Percentiles rank a stretch among this genome's conserved stretches.
These are phyloP conservation scores for Amazona guildingii DNA, from an alignment of 2,113 vertebrate genomes.

Conservation along the genomic window DNA sequence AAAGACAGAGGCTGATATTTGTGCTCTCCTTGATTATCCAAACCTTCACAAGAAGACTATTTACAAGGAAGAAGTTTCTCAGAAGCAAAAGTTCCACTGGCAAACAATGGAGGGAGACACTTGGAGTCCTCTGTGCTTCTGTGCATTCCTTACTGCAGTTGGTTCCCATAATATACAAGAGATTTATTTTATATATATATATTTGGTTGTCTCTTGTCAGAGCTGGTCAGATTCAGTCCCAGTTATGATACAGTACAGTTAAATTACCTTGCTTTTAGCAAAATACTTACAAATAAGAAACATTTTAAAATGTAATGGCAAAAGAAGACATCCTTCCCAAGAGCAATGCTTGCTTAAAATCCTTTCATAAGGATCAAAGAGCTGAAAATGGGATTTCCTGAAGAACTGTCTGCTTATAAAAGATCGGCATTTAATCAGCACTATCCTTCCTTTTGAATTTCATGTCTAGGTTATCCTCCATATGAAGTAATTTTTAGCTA, in stretches of 20 bases:
- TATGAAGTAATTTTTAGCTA: slow-evolving; percentile 9
- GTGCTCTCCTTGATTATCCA: neutral
- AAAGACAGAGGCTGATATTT: neutral
- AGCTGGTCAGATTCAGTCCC: neutral
- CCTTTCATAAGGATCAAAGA: slow-evolving; percentile 58
- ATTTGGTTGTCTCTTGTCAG: neutral
- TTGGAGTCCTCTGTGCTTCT: neutral
- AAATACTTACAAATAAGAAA: slow-evolving; percentile 25
- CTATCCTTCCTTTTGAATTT: neutral
- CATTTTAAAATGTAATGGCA: slow-evolving; percentile 3
- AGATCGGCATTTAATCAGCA: slow-evolving; percentile 38
- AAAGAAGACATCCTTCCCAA: slow-evolving; percentile 20
- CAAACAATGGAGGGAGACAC: neutral
- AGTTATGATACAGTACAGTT: neutral
- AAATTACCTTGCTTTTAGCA: neutral
- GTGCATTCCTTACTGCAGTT: neutral
- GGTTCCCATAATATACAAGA: neutral
- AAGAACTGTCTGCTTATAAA: neutral
- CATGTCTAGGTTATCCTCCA: neutral
- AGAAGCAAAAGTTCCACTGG: neutral
- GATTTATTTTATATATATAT: neutral
- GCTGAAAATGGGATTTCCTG: slow-evolving; percentile 35
- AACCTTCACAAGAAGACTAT: neutral
- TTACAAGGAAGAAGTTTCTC: neutral
- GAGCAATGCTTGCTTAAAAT: slow-evolving; percentile 23